Base-by-base conservation (phyloP, 2,888 invertebrate species). In the Ormia ochracea region DNA sequence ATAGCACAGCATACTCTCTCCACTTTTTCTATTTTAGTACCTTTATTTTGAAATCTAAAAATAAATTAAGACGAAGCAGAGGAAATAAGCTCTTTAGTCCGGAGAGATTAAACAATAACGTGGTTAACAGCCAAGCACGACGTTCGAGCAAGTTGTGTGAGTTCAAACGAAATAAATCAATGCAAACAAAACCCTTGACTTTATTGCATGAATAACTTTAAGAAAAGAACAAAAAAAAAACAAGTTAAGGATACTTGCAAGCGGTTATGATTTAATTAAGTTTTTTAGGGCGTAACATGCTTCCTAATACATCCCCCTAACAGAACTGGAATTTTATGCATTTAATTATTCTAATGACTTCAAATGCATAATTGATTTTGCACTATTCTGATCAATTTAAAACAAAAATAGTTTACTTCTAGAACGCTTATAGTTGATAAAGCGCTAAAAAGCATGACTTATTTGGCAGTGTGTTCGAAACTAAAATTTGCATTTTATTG, bases 31-130 rank as follows among this genome's bases (percentile, higher is more conserved):
- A 1, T 1, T 38, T n/a, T 1, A 19, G 19, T 45, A 45, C 21
- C 10, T 45, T 45, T 12, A 45, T 21, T 21, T 45, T 9, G 12
- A 12, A 45, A 21, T 21, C 10, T 1, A 21, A 28, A 21, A 3
- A 10, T 21, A 21, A 52, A 23, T 6, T 33, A 41, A 52, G 41
- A 31, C 21, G 17, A 19, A 48, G 5, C 21, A 5, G 1, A 28
- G 43, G 14, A 50, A 52, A 43, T 72, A 7, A 73, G 28, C 65
- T 56, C 36, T 21, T 43, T 56, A 65, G 31, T 33, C 65, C 65
- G 21, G 4, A 65, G 73, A 38, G 65, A 73, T 73, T 73, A 65
- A 56, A 73, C 36, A 23, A 38, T 70, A 50, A 70, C 28, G 50
- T 59, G 38, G 38, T 50, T n/a, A 50, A 19, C 50, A 59, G 26